A percentile compares a stretch with the other conserved stretches of the same genome.
Conservation (phyloP, 1,140 invertebrate genomes). For the Drosophila suzukii region DNA sequence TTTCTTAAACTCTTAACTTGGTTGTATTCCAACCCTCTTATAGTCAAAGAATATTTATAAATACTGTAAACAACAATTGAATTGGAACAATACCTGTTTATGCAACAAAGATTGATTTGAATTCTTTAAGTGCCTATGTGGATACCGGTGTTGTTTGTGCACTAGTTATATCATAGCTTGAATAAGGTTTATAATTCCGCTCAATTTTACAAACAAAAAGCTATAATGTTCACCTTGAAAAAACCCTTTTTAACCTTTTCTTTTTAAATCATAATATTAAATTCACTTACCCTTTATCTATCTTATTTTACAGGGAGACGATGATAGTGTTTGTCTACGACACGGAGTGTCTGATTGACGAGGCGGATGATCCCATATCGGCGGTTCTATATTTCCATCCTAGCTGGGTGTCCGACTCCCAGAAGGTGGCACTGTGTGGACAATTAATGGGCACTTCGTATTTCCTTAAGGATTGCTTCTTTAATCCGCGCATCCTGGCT, state of each 20-base stretch:
- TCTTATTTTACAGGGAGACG: conserved; percentile 88
- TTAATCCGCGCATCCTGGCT: conserved; percentile 89
- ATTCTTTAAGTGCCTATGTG: not conserved
- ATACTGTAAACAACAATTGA: not conserved
- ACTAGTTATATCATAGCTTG: not conserved
- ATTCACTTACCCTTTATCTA: not conserved
- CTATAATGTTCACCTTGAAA: too few relatives aligned
- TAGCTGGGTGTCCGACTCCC: conserved; percentile 92
- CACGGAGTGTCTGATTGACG: conserved; percentile 89
- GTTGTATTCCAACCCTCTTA: too few relatives aligned
- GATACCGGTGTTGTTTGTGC: not conserved
- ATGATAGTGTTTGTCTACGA: conserved; percentile 95
- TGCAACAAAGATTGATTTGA: not conserved
- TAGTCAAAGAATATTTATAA: not conserved
- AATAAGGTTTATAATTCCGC: not conserved
- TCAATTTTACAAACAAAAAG: not conserved
- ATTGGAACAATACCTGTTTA: not conserved
- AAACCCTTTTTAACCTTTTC: too few relatives aligned
- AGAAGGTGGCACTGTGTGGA: conserved; percentile 91
- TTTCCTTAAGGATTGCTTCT: conserved; percentile 90
- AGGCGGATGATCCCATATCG: conserved; percentile 93
- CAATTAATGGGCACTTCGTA: conserved; percentile 93
- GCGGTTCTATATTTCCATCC: conserved; percentile 95
- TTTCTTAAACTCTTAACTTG: not conserved
- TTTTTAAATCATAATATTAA: not conserved